Evolutionary conservation across 2,113 vertebrate species (phyloP).

Genomic region (Nycticryphes semicollaris): DNA sequence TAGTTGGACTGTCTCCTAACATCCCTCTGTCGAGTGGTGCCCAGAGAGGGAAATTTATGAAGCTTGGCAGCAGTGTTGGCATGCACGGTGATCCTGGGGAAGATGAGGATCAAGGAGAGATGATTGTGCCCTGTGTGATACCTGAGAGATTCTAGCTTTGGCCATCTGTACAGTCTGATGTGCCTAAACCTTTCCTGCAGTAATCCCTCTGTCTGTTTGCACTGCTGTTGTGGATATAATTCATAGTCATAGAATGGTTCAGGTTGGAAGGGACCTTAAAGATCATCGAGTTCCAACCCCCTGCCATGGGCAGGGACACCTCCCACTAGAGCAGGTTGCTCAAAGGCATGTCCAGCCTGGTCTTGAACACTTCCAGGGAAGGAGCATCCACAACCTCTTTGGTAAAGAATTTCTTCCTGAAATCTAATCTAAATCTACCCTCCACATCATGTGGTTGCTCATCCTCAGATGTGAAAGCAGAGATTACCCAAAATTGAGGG

Average conservation of each 20-base stretch:
- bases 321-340: too few species aligned
- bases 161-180: slow-evolving; percentile 43
- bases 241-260: too few species aligned
- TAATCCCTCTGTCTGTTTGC: background rate
- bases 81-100: fast-evolving
- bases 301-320: too few species aligned
- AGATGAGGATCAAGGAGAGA: background rate
- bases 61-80: slow-evolving; percentile 34
- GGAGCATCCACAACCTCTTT: too few species aligned
- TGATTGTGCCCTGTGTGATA: slow-evolving; percentile 30
- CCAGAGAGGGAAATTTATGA: slow-evolving; percentile 29
- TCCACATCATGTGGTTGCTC: fast-evolving
- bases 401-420: too few species aligned
- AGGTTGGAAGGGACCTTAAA: too few species aligned
- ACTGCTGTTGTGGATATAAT: background rate
- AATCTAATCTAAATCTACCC: too few species aligned
- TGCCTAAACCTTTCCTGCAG: background rate
- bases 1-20: background rate
- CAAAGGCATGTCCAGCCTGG: too few species aligned
- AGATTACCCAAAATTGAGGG: background rate
- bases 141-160: slow-evolving; percentile 25
- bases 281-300: too few species aligned
- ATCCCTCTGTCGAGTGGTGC: fast-evolving
- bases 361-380: too few species aligned
- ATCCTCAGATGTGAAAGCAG: background rate